Evolutionary conservation across 2,797 vertebrate genomes (phyloP).

Genomic region (Alcedo atthis): DNA sequence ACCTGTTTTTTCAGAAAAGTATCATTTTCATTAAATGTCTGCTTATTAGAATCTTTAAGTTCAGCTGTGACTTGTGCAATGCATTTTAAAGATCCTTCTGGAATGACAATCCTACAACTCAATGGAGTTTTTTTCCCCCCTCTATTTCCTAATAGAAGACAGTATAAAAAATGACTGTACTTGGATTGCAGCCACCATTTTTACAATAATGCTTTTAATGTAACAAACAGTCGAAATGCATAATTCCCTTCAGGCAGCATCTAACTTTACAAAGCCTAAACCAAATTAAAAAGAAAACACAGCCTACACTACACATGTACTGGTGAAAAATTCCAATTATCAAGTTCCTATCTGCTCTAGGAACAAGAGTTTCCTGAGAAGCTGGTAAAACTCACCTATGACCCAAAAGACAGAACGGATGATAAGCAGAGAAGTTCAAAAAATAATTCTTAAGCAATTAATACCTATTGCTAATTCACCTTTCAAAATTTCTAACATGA

Average conservation of each 20-base stretch:
- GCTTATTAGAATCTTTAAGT: background rate
- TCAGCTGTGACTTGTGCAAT: background rate
- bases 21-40: background rate
- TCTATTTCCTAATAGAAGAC: background rate
- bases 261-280: background rate
- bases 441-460: background rate
- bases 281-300: slow-evolving; percentile 11
- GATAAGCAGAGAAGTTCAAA: background rate
- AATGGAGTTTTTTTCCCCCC: background rate
- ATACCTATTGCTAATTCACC: background rate
- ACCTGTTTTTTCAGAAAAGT: background rate
- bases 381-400: background rate
- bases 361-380: background rate
- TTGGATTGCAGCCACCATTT: background rate
- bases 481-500: background rate
- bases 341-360: background rate
- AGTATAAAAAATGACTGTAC: background rate
- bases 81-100: background rate
- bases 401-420: background rate
- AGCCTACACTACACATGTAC: background rate
- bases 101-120: background rate
- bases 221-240: background rate
- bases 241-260: background rate
- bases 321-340: background rate
- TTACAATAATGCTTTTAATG: background rate